Evolutionary conservation across 2,797 vertebrate species (phyloP).

Genomic region (Microhierax caerulescens): DNA sequence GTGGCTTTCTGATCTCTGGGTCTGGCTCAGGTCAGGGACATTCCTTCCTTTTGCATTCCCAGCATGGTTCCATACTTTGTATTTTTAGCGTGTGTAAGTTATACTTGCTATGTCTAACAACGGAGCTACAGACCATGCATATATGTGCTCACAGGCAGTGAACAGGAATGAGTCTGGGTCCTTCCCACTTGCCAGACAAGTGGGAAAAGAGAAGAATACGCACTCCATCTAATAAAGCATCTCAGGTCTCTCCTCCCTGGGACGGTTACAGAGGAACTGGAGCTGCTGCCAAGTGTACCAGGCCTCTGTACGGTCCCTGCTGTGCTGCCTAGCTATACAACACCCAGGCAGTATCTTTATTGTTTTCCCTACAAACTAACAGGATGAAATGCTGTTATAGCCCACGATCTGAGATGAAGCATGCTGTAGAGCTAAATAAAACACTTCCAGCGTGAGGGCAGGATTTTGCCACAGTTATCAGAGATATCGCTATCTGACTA

Average conservation of each 20-base stretch:
- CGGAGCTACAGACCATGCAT: background rate
- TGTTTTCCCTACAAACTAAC: background rate
- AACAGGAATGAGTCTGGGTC: background rate
- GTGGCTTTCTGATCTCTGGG: background rate
- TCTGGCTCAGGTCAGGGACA: background rate
- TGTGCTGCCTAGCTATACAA: background rate
- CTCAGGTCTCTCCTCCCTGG: background rate
- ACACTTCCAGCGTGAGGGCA: background rate
- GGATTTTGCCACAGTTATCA: background rate
- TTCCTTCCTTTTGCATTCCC: background rate
- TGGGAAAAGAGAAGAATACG: background rate
- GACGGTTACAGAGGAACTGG: background rate
- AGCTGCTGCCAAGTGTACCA: background rate
- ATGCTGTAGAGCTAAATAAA: background rate
- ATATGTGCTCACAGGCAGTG: background rate
- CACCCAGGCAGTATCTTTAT: background rate
- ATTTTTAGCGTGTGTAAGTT: background rate
- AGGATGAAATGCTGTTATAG: background rate
- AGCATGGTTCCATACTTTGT: background rate
- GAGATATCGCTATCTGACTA: background rate
- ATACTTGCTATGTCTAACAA: background rate
- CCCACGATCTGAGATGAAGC: background rate
- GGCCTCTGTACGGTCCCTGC: background rate
- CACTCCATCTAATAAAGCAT: background rate
- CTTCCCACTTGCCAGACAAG: background rate